Conservation (phyloP, 2,113 vertebrate species). For the Gnathonemus echidnorhynchus region DNA sequence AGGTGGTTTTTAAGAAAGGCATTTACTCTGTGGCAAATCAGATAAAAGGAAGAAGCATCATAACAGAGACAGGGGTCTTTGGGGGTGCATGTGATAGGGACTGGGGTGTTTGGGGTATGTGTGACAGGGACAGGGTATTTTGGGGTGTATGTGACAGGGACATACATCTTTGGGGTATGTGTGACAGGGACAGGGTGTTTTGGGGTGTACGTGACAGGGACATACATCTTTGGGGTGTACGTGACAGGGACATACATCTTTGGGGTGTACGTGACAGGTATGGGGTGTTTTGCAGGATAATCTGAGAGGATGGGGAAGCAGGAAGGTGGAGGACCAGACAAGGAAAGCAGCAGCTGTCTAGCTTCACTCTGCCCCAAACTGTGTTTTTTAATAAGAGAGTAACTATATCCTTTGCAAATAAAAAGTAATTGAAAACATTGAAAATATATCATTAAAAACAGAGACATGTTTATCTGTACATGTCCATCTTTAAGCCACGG, state of each 20-base stretch:
- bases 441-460: neutral
- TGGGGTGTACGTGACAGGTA: neutral
- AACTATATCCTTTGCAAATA: neutral
- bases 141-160: neutral
- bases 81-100: neutral
- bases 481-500: neutral
- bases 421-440: neutral
- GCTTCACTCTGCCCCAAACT: neutral
- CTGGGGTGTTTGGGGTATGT: neutral
- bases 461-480: neutral
- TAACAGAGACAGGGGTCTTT: slow-evolving; percentile 7
- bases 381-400: neutral
- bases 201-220: neutral
- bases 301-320: neutral
- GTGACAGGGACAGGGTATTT: neutral
- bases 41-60: slow-evolving; percentile 30
- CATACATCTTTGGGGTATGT: neutral
- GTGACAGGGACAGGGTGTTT: neutral
- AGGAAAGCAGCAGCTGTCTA: neutral
- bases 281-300: neutral
- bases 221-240: neutral
- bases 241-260: neutral
- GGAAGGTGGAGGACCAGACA: neutral
- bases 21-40: slow-evolving; percentile 39
- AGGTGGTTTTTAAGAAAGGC: slow-evolving; percentile 46